Evolutionary conservation across 2,888 invertebrate genomes (phyloP).

Genomic region (Rotaria socialis): DNA sequence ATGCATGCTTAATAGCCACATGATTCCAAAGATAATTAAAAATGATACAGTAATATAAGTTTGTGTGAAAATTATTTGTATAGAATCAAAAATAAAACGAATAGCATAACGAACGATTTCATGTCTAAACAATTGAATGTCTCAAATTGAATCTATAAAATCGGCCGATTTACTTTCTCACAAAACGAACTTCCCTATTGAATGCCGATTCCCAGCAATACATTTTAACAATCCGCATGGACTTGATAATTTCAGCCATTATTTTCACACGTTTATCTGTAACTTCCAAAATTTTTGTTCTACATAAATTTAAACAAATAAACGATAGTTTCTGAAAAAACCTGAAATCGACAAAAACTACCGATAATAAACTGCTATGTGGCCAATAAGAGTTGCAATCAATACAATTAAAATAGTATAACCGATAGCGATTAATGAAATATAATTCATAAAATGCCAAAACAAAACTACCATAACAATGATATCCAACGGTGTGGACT

Average conservation of each 20-base stretch:
- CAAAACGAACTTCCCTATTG: constrained; percentile 72
- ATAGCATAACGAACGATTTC: not conserved
- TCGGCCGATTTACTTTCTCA: constrained; percentile 65
- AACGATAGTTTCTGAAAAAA: too few species aligned
- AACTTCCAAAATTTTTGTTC: constrained; percentile 71
- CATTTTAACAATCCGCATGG: constrained; percentile 92
- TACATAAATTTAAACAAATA: not conserved
- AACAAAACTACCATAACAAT: not conserved
- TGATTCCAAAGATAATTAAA: not conserved
- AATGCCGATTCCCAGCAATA: constrained; percentile 90
- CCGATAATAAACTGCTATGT: not conserved
- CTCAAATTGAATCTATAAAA: not conserved
- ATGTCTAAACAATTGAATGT: not conserved
- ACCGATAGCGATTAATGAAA: not conserved
- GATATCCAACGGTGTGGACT: not conserved
- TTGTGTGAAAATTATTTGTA: not conserved
- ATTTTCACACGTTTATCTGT: constrained; percentile 84
- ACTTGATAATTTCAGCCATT: constrained; percentile 88
- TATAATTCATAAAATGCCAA: not conserved
- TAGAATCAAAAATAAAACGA: not conserved
- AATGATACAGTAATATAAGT: not conserved
- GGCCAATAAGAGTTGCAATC: not conserved
- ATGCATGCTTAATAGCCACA: not conserved
- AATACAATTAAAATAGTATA: not conserved
- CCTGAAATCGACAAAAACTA: not conserved